Base-by-base conservation (phyloP, 2,113 vertebrate genomes). In the Heptranchias perlo region DNA sequence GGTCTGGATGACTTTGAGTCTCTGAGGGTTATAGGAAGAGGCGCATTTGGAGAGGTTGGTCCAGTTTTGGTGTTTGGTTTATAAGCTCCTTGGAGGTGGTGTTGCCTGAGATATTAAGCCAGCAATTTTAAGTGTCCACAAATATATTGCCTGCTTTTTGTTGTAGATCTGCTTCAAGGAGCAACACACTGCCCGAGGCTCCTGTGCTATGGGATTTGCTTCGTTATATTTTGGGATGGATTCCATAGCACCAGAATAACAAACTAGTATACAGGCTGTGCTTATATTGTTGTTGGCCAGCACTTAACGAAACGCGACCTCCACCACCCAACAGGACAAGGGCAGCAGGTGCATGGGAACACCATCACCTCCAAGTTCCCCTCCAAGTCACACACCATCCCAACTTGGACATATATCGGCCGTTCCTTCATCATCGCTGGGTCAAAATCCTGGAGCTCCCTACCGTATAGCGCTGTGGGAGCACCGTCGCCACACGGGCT, bases 1-100 rank as follows among this genome's bases (percentile, higher is more conserved):
- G 99, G 99, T 86, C 96, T 99, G 96, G 99, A 99, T 49, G 99
- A 99, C 97, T 99, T 99, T 16, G 99, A 99, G 96, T 99, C 99
- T 6, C 97, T 99, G 64, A 99, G 99, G 97, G 99, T 99, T 89
- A 99, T 99, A 95, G 99, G 99, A 96, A 98, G 99, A 97, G 99
- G 99, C 35, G 99, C 99, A 0, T 99, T 99, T 96, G 99, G 99
- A 96, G 99, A 99, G 98, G 99, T 99, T 92, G 1, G 97, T 97
- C 58, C 0, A 23, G 94, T 96, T 96, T 78, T 96, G 18, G 87
- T 96, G 16, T 67, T 96, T 64, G 14, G 47, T 25, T 0, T 96
- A 49, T 73, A 44, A 0, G 47, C 21, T 69, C n/a, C 58, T 39
- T 62, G 87, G 52, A 35, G 52, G 25, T 91, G 35, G 35, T 62